Percentiles rank a stretch among this genome's conserved stretches.
phyloP scores from a whole-genome alignment of 2,888 invertebrate species.

The Endomychus coccineus region DNA sequence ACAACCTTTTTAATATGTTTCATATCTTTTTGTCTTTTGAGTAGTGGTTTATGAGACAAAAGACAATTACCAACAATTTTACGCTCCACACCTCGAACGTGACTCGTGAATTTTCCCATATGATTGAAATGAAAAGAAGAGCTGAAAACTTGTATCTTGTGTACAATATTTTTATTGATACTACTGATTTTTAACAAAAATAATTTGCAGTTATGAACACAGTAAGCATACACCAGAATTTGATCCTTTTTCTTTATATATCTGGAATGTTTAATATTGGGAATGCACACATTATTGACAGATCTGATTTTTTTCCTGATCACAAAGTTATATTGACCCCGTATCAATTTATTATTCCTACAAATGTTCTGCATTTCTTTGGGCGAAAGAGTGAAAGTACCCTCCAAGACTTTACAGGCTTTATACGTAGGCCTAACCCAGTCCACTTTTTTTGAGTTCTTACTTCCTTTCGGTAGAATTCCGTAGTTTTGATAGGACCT shows the following conservation, averaged over 20 bases:
- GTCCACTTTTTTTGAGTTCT: background rate
- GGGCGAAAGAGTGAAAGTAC: background rate
- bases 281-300: constrained; percentile 1
- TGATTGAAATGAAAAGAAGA: constrained; percentile 3
- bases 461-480: background rate
- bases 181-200: no score
- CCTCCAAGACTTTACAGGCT: background rate
- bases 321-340: background rate
- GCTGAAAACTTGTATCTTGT: background rate
- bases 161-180: no score
- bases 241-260: background rate
- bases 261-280: background rate
- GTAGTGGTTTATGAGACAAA: background rate
- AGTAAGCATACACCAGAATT: background rate
- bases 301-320: background rate
- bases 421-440: background rate
- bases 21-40: constrained; percentile 1
- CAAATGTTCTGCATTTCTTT: background rate
- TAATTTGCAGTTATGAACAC: constrained; percentile 1
- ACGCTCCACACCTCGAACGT: constrained; percentile 1
- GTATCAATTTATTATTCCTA: background rate
- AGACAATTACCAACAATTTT: constrained; percentile 2
- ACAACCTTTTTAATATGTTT: background rate
- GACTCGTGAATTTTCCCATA: background rate
- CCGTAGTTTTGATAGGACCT: no score